Evolutionary conservation across 2,888 invertebrate species (phyloP).

Genomic region (Meteorus cinctellus): DNA sequence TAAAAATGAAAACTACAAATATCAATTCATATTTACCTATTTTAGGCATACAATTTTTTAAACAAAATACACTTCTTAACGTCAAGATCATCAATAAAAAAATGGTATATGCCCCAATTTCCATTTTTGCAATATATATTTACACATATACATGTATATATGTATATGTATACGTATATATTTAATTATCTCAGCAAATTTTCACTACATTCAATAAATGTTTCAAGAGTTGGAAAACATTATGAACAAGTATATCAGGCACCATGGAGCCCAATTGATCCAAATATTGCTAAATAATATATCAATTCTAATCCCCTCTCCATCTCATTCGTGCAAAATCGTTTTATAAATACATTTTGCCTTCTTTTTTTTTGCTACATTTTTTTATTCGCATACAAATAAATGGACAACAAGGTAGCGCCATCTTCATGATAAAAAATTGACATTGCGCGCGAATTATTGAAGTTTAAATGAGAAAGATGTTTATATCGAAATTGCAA

Average conservation of each 20-base stretch:
- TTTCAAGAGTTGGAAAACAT: neutral
- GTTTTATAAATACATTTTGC: neutral
- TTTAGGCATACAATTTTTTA: constrained; percentile 51
- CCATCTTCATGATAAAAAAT: neutral
- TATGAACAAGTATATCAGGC: neutral
- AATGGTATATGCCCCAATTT: neutral
- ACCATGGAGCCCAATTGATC: neutral
- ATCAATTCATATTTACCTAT: constrained; percentile 52
- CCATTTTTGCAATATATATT: constrained; percentile 6
- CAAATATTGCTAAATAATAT: neutral
- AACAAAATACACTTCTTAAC: constrained; percentile 31
- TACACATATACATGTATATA: neutral
- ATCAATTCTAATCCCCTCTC: neutral
- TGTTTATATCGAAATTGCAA: no score
- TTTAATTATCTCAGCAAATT: neutral
- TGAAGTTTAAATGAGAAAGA: neutral
- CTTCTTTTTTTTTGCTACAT: neutral
- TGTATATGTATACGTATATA: neutral
- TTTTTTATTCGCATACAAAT: neutral
- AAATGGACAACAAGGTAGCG: neutral
- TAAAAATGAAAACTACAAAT: constrained; percentile 1
- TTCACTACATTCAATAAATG: neutral
- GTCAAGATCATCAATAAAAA: constrained; percentile 37
- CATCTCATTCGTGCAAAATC: neutral
- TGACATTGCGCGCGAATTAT: neutral